phyloP scores from a whole-genome alignment of 2,888 invertebrate genomes.

The Morpho helenor region DNA sequence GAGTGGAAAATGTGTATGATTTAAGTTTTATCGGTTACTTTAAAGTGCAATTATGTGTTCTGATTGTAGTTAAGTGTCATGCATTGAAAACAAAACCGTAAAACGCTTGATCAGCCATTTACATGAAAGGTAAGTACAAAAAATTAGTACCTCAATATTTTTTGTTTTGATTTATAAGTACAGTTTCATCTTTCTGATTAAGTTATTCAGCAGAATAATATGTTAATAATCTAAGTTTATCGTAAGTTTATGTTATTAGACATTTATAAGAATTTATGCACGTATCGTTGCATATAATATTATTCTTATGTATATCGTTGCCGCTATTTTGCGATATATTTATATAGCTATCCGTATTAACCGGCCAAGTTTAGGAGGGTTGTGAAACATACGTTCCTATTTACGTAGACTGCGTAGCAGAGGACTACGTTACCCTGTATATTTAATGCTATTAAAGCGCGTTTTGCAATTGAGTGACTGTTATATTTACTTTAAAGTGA shows the following conservation, averaged over 20 bases:
- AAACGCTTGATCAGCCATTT: constrained; percentile 72
- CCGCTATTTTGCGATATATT: constrained; percentile 68
- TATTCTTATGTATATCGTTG: constrained; percentile 61
- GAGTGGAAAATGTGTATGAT: constrained; percentile 59
- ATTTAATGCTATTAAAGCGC: constrained; percentile 8
- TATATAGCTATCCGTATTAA: constrained; percentile 48
- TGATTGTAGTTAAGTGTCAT: constrained; percentile 47
- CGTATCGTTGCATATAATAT: constrained; percentile 45
- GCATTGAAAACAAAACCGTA: constrained; percentile 40
- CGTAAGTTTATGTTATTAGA: constrained; percentile 37
- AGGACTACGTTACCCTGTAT: constrained; percentile 4
- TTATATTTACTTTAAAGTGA: constrained; percentile 14
- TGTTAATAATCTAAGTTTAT: constrained; percentile 20
- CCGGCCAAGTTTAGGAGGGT: constrained; percentile 52
- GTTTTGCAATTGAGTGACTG: constrained; percentile 6
- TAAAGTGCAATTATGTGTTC: constrained; percentile 55
- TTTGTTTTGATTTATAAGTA: constrained; percentile 48
- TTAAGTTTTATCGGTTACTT: constrained; percentile 45
- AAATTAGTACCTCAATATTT: constrained; percentile 68
- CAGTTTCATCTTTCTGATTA: constrained; percentile 39
- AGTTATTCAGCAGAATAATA: constrained; percentile 12
- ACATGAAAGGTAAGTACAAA: constrained; percentile 79
- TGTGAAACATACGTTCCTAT: constrained; percentile 52
- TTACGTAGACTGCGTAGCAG: constrained; percentile 31
- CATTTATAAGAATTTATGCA: constrained; percentile 39